Evolutionary conservation across 2,888 invertebrate species (phyloP), one percentile per base, ranked within the genome.

Genomic region (Nipponacmea schrenckii): DNA sequence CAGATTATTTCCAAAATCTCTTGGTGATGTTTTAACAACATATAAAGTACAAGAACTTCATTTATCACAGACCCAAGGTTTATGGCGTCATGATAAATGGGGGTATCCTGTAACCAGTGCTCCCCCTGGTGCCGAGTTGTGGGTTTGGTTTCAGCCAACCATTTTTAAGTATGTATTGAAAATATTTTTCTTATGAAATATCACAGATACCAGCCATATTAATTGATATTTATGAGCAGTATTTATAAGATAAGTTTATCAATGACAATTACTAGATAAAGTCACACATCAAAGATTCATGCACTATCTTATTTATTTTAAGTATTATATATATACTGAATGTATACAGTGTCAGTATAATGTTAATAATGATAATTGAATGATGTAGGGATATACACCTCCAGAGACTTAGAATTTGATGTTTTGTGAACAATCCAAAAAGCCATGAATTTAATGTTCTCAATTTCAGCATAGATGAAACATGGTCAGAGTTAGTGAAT

Each of bases 31-130:
- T 62, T 91, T 97, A 80, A 92, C 93, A 64, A 92, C 94, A 46
- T 95, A 95, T 87, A 92, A 93, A 85, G 93, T 98, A 0, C 93
- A 94, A 86, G 98, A 98, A 88, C 89, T 99, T 26, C 96, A 97
- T 85, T 91, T 99, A 67, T 94, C 94, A 72, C 91, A 98, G 73
- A 97, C 97, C 0, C 95, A 96, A 89, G 98, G 98, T 0, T 91
- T 96, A 70, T 99, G 98, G 98, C 92, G 94, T 75, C 94, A 97
- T 88, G 93, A 94, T 80, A 93, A 93, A 71, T 99, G 98, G 98
- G 98, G 98, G 0, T 96, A 96, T 90, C 97, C 97, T 2, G 92
- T 95, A 44, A 89, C 93, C 15, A 94, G 96, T 88, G 94, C 96
- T 3, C 94, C 97, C 0, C 95, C 97, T 0, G 98, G 98, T 8